A percentile compares a stretch with the other conserved stretches of the same genome.
These are phyloP conservation scores for Sturnira hondurensis DNA, from an alignment of 2,113 vertebrate species.

Conservation along the genomic window DNA sequence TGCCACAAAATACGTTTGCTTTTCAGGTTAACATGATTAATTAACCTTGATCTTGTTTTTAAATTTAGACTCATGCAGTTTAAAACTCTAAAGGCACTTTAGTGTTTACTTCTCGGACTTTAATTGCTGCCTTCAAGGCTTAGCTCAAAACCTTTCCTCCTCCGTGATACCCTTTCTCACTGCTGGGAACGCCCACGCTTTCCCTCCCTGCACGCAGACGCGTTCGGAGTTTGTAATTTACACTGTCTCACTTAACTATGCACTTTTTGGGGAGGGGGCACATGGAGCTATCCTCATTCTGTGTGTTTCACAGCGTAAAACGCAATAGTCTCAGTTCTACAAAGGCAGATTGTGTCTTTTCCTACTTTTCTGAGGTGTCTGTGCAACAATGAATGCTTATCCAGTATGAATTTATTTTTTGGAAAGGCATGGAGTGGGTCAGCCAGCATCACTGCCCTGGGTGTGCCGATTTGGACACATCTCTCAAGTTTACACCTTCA, in stretches of 20 bases:
- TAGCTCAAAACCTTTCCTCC: neutral
- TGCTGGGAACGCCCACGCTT: neutral
- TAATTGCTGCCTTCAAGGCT: neutral
- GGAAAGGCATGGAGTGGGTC: neutral
- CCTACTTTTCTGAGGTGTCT: neutral
- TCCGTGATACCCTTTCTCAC: neutral
- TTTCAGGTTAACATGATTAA: neutral
- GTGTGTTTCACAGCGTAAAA: neutral
- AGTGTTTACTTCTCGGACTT: neutral
- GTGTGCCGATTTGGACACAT: neutral
- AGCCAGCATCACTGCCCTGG: neutral
- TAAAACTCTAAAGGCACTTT: neutral
- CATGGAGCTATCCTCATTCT: neutral
- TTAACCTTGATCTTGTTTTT: conserved; percentile 7
- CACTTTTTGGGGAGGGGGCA: neutral
- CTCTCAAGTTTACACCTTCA: neutral
- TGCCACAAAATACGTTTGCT: neutral
- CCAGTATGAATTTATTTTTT: neutral
- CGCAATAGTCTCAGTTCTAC: neutral
- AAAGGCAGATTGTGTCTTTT: neutral
- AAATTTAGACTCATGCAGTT: neutral
- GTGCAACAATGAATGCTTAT: neutral
- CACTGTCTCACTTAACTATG: neutral
- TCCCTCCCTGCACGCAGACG: neutral
- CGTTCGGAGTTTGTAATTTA: neutral